Evolutionary conservation across 2,888 invertebrate genomes (phyloP).

Genomic region (Calameuta pallipes): DNA sequence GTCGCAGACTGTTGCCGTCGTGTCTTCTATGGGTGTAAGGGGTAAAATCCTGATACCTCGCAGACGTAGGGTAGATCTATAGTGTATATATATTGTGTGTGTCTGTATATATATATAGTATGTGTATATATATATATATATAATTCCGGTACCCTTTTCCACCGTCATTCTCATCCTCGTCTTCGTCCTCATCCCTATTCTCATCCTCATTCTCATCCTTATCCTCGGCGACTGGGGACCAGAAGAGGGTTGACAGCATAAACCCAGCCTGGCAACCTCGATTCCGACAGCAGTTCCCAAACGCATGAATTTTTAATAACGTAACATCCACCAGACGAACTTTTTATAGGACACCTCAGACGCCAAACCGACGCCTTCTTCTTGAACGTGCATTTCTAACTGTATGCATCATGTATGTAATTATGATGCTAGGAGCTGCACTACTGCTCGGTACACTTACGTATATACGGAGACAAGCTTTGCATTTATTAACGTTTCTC

Average conservation of each 20-base stretch:
- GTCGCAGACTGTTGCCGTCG: slow-evolving; percentile 34
- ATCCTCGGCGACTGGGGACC: slow-evolving; percentile 15
- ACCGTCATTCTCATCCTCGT: neutral
- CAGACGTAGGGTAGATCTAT: slow-evolving; percentile 2
- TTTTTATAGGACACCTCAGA: slow-evolving; percentile 11
- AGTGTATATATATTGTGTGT: too few species aligned
- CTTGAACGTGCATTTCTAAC: slow-evolving; percentile 11
- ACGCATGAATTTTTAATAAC: slow-evolving; percentile 50
- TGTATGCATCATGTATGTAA: neutral
- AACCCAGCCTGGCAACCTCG: slow-evolving; percentile 35
- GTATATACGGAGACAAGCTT: neutral
- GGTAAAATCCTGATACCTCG: slow-evolving; percentile 40
- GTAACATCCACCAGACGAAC: slow-evolving; percentile 36
- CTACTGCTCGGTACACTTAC: neutral
- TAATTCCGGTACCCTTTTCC: neutral
- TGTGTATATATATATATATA: neutral
- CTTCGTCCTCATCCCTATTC: slow-evolving; percentile 17
- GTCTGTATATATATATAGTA: neutral
- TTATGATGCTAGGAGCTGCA: neutral
- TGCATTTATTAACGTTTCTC: neutral
- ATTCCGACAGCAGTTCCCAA: slow-evolving; percentile 42
- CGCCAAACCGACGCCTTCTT: neutral
- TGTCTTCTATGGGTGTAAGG: neutral
- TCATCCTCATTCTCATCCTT: slow-evolving; percentile 26
- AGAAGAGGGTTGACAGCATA: slow-evolving; percentile 50